Percentiles rank a stretch among this genome's conserved stretches.
Conservation (phyloP, 92 coral and sea anemone species). For the Chrysogorgia sp. region DNA sequence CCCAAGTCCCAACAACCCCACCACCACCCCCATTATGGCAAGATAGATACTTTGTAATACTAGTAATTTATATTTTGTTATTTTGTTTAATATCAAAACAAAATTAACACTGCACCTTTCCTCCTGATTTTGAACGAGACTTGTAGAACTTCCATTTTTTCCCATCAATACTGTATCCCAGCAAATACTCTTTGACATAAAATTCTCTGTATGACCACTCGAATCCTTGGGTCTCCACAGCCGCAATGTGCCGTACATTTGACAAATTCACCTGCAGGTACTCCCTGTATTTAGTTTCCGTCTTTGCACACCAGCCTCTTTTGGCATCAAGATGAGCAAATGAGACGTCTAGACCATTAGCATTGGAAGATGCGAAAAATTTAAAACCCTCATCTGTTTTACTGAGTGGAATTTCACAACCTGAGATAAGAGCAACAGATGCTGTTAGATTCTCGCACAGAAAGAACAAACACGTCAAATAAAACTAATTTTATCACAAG, state of each 20-base stretch:
- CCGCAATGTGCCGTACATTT: slow-evolving; percentile 9
- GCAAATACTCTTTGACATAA: not conserved
- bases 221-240: slow-evolving; percentile 3
- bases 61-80: not conserved
- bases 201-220: slow-evolving; percentile 14
- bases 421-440: slow-evolving; percentile 7
- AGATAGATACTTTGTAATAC: too few relatives aligned
- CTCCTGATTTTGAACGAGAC: not conserved
- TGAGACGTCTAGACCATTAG: not conserved
- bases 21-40: too few relatives aligned
- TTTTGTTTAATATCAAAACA: not conserved
- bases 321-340: not conserved
- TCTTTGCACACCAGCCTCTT: slow-evolving; percentile 25
- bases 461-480: not conserved
- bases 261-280: slow-evolving; percentile 24
- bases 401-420: slow-evolving; percentile 33
- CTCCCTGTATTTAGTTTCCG: not conserved
- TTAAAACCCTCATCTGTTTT: slow-evolving; percentile 6
- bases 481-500: too few relatives aligned
- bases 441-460: not conserved
- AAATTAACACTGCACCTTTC: not conserved
- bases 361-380: slow-evolving; percentile 12
- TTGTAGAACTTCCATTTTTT: slow-evolving; percentile 24
- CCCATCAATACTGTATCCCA: slow-evolving; percentile 27
- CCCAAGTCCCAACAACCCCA: too few relatives aligned